phyloP scores from a whole-genome alignment of 1,140 invertebrate genomes.

The Drosophila aff. region DNA sequence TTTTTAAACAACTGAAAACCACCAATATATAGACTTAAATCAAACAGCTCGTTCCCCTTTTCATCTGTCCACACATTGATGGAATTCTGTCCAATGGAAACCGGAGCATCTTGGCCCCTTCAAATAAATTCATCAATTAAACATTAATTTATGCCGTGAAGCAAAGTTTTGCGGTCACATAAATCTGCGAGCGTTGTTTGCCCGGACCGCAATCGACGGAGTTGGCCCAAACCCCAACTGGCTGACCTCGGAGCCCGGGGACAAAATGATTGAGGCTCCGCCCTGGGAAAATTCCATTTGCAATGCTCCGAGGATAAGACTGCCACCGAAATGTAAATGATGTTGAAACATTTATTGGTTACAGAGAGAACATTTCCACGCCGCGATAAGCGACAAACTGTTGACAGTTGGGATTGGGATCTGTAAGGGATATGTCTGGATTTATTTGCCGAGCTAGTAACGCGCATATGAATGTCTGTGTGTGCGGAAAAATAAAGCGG shows the following conservation, averaged over 20 bases:
- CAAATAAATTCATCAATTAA: constrained; percentile 74
- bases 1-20: neutral
- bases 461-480: neutral
- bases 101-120: constrained; percentile 24
- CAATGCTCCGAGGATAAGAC: constrained; percentile 52
- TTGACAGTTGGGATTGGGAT: constrained; percentile 53
- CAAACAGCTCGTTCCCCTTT: neutral
- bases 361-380: constrained; percentile 42
- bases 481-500: constrained; percentile 13
- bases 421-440: constrained; percentile 26
- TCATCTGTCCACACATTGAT: constrained; percentile 20
- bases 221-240: constrained; percentile 30
- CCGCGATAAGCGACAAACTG: constrained; percentile 49
- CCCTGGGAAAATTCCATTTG: constrained; percentile 50
- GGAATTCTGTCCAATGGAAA: constrained; percentile 7
- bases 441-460: constrained; percentile 48
- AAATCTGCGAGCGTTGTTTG: constrained; percentile 63
- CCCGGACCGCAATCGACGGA: constrained; percentile 47
- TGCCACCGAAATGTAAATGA: constrained; percentile 67
- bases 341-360: constrained; percentile 72
- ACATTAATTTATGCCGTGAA: constrained; percentile 73
- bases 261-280: constrained; percentile 59
- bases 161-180: constrained; percentile 76
- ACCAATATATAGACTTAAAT: too few species aligned
- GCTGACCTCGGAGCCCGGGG: constrained; percentile 30